Evolutionary conservation across 2,797 vertebrate genomes (phyloP).

Genomic region (Telmatherina bonti): DNA sequence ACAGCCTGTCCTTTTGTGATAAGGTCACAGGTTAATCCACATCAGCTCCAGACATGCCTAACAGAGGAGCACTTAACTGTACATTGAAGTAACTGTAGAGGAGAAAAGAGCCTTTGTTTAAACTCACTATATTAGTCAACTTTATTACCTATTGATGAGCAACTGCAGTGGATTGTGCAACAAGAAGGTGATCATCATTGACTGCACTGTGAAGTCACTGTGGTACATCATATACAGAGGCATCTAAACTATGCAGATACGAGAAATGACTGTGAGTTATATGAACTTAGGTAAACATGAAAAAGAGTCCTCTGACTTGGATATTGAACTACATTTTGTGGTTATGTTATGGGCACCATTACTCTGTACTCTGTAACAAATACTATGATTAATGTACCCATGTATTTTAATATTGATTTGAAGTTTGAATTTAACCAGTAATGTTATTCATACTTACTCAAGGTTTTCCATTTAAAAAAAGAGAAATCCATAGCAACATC

Average conservation of each 20-base stretch:
- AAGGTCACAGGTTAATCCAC: conserved; percentile 47
- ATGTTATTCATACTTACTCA: not conserved
- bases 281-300: not conserved
- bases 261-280: not conserved
- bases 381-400: not conserved
- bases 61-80: conserved; percentile 20
- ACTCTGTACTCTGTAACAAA: no score
- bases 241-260: not conserved
- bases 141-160: not conserved
- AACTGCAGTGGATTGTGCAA: conserved; percentile 6
- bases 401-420: not conserved
- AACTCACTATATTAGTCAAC: conserved; percentile 8
- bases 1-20: conserved; percentile 30
- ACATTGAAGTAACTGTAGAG: not conserved
- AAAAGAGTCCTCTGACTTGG: not conserved
- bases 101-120: conserved; percentile 11
- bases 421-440: not conserved
- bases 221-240: conserved; percentile 6
- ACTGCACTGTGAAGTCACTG: conserved; percentile 15
- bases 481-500: no score
- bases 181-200: conserved; percentile 16
- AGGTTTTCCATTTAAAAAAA: no score
- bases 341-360: not conserved
- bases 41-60: conserved; percentile 23
- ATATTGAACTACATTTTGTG: not conserved